Conservation (phyloP, 2,888 invertebrate genomes). For the Alentia gelatinosa region DNA sequence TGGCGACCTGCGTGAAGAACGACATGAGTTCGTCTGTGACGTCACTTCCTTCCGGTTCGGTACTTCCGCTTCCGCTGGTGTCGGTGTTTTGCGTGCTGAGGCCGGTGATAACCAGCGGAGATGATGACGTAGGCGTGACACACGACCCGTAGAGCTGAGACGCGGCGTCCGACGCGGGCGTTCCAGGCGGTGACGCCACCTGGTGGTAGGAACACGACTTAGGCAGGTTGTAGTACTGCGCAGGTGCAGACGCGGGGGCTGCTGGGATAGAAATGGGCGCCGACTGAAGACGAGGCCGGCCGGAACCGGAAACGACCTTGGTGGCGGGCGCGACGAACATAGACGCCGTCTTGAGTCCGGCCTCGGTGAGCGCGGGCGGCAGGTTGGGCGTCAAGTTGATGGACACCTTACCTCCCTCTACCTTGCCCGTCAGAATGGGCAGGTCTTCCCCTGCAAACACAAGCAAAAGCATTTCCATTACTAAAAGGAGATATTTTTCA, state of each 20-base stretch:
- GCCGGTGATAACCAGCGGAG: not conserved
- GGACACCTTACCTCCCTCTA: not conserved
- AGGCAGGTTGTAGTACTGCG: not conserved
- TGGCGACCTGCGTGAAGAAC: conserved; percentile 81
- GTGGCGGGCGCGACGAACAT: not conserved
- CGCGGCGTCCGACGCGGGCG: not conserved
- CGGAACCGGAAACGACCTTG: not conserved
- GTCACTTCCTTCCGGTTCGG: not conserved
- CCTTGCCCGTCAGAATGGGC: not conserved
- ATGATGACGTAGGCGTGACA: not conserved
- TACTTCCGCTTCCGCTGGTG: not conserved
- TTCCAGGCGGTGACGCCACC: not conserved
- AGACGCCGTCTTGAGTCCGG: not conserved
- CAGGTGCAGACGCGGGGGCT: not conserved
- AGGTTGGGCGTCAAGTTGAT: conserved; percentile 7
- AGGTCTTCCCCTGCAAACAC: not conserved
- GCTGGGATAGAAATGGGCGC: not conserved
- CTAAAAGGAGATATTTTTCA: too few relatives aligned
- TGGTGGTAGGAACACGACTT: not conserved
- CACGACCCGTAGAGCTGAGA: not conserved
- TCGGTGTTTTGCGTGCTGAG: not conserved
- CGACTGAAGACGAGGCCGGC: not conserved
- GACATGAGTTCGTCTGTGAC: conserved; percentile 46
- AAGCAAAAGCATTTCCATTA: not conserved
- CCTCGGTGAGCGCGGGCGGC: not conserved